A percentile compares a stretch with the other conserved stretches of the same genome.
Conservation (phyloP, 2,113 vertebrate species). For the Oryzias melastigma region DNA sequence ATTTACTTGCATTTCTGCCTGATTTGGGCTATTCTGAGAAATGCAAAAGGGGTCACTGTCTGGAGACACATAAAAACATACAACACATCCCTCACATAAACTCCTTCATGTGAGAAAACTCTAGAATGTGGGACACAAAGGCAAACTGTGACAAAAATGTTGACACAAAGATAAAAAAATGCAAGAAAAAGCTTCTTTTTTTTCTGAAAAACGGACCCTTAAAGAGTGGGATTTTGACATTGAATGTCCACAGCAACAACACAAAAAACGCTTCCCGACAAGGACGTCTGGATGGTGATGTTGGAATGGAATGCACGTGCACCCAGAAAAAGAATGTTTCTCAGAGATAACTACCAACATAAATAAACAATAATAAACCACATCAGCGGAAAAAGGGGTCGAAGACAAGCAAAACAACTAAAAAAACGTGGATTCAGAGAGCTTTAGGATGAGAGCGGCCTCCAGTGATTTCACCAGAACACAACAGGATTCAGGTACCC, state of each 20-base stretch:
- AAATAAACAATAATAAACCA: conserved; percentile 37
- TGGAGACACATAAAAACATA: conserved; percentile 29
- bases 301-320: conserved; percentile 86
- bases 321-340: conserved; percentile 60
- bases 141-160: conserved; percentile 22
- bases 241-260: conserved; percentile 53
- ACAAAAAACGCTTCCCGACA: neutral
- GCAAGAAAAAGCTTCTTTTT: neutral
- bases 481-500: conserved; percentile 76
- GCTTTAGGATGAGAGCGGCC: conserved; percentile 68
- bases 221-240: too few relatives aligned
- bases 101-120: conserved; percentile 25
- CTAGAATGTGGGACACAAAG: conserved; percentile 25
- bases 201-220: too few relatives aligned
- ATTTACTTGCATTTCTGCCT: conserved; percentile 4
- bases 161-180: neutral
- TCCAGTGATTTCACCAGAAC: conserved; percentile 79
- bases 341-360: conserved; percentile 50
- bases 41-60: conserved; percentile 9
- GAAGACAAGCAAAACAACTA: conserved; percentile 61
- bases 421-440: conserved; percentile 72
- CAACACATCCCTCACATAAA: conserved; percentile 14
- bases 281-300: conserved; percentile 59
- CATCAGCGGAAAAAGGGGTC: conserved; percentile 73
- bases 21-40: neutral